Evolutionary conservation across 2,113 vertebrate species (phyloP).

Genomic region (Camelus bactrianus): DNA sequence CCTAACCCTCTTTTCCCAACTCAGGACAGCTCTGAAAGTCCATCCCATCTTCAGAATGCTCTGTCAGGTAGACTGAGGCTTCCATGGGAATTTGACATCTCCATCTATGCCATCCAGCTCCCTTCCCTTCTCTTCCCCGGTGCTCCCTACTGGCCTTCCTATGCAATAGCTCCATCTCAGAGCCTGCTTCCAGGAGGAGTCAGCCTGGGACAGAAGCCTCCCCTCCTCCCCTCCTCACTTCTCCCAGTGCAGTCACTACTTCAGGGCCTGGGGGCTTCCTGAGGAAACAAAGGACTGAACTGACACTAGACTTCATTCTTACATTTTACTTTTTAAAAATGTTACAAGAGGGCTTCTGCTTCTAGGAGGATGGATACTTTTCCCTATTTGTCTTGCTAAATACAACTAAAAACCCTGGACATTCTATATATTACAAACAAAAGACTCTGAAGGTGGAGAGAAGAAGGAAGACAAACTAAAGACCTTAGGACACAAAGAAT

Average conservation of each 20-base stretch:
- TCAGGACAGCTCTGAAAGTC: not conserved
- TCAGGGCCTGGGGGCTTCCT: not conserved
- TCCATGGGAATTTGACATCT: not conserved
- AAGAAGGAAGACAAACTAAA: not conserved
- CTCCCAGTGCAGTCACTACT: no score
- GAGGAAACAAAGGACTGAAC: not conserved
- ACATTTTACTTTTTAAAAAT: not conserved
- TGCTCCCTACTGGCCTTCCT: not conserved
- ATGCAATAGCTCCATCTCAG: not conserved
- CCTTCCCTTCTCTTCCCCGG: not conserved
- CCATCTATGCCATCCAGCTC: not conserved
- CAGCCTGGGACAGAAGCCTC: not conserved
- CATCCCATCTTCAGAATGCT: not conserved
- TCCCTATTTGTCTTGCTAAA: not conserved
- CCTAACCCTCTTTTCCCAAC: not conserved
- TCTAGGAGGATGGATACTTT: not conserved
- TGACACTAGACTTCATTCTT: not conserved
- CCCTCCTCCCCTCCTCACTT: not conserved
- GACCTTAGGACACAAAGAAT: not conserved
- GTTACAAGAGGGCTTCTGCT: not conserved
- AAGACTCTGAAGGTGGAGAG: not conserved
- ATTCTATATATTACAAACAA: not conserved
- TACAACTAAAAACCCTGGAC: not conserved
- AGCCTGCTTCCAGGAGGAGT: not conserved
- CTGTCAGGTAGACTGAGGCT: not conserved